Conservation (phyloP, 2,113 vertebrate species). For the Erinaceus europaeus region DNA sequence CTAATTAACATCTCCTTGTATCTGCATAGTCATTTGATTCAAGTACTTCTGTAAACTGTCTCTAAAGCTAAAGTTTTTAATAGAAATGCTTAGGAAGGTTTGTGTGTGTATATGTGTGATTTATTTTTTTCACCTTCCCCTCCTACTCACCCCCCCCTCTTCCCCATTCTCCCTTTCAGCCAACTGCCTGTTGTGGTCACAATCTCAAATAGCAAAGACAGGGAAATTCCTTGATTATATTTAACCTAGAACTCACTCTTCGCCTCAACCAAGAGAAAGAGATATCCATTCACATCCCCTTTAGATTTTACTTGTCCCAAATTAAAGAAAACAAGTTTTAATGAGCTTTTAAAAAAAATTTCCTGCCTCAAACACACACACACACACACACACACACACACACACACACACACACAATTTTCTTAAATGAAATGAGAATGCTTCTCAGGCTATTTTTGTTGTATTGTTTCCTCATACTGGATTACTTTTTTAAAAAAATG, state of each 20-base stretch:
- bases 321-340: not conserved
- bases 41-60: constrained; percentile 52
- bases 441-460: no score
- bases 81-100: constrained; percentile 64
- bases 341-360: not conserved
- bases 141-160: not conserved
- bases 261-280: constrained; percentile 56
- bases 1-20: constrained; percentile 75
- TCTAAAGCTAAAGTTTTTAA: constrained; percentile 50
- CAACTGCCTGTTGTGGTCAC: constrained; percentile 81
- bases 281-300: constrained; percentile 36
- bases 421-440: no score
- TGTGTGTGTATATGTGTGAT: constrained; percentile 17
- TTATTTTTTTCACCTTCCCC: not conserved
- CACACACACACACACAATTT: not conserved
- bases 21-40: constrained; percentile 30
- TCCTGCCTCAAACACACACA: not conserved
- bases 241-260: constrained; percentile 79
- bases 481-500: no score
- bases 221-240: constrained; percentile 87
- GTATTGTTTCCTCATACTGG: no score
- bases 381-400: not conserved
- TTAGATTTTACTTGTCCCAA: constrained; percentile 30
- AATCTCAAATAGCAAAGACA: constrained; percentile 82
- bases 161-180: constrained; percentile 63